Conservation (phyloP, 2,888 invertebrate genomes). For the Ophion costatus region DNA sequence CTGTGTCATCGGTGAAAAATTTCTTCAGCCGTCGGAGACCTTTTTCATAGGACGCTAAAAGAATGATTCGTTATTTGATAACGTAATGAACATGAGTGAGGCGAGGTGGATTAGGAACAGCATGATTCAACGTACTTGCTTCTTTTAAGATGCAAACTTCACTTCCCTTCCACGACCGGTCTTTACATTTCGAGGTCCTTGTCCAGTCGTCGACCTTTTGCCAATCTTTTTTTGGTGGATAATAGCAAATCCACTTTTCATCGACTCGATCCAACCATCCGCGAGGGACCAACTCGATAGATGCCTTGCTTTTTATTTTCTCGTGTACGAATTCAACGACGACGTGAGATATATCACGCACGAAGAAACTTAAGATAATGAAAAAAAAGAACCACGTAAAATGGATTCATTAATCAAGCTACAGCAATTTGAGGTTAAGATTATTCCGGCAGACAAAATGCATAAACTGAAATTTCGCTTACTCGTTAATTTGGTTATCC, state of each 20-base stretch:
- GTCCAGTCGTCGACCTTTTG: constrained; percentile 35
- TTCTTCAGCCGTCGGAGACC: constrained; percentile 21
- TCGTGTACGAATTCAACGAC: constrained; percentile 33
- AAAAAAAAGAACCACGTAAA: background rate
- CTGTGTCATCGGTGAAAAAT: constrained; percentile 19
- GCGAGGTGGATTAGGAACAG: constrained; percentile 1
- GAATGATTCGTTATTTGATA: background rate
- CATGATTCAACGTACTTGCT: constrained; percentile 37
- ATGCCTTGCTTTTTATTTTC: constrained; percentile 3
- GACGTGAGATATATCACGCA: constrained; percentile 1
- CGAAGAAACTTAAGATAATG: constrained; percentile 3
- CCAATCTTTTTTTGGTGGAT: constrained; percentile 34
- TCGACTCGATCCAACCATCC: constrained; percentile 16
- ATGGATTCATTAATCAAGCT: too few relatives aligned
- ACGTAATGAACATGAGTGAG: background rate
- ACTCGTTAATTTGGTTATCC: too few relatives aligned
- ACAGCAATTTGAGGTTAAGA: too few relatives aligned
- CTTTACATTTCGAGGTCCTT: constrained; percentile 15
- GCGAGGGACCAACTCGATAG: constrained; percentile 21
- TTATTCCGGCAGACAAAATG: too few relatives aligned
- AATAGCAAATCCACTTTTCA: constrained; percentile 17
- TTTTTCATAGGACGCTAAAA: constrained; percentile 36
- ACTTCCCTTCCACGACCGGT: constrained; percentile 4
- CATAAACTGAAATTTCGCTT: too few relatives aligned
- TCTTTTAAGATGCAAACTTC: constrained; percentile 37